Percentiles rank a stretch among this genome's conserved stretches.
These are phyloP conservation scores for Laticauda colubrina DNA, from an alignment of 2,113 vertebrate species.

Conservation along the genomic window DNA sequence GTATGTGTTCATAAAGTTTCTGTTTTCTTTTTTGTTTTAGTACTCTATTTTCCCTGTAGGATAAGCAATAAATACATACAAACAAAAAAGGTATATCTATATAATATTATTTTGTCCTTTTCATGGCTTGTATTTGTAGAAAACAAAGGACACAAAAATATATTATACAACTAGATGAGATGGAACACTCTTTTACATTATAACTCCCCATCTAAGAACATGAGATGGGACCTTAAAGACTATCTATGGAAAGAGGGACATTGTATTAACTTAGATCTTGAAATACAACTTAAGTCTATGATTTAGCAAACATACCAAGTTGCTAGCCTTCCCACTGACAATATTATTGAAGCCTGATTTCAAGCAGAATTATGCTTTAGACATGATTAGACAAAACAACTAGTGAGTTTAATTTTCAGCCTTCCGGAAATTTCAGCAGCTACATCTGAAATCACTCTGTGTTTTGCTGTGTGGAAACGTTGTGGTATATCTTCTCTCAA, in stretches of 20 bases:
- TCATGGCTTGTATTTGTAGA: neutral
- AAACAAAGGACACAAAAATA: neutral
- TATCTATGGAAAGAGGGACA: neutral
- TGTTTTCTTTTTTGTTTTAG: neutral
- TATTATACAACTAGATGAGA: neutral
- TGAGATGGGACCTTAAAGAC: neutral
- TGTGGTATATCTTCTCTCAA: neutral
- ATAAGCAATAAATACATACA: neutral
- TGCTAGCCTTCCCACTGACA: neutral
- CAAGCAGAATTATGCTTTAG: neutral
- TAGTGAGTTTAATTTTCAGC: neutral
- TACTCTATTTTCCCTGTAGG: neutral
- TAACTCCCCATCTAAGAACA: neutral
- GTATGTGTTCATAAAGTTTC: neutral
- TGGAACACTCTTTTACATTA: neutral
- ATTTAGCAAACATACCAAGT: neutral
- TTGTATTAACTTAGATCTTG: neutral
- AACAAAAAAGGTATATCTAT: neutral
- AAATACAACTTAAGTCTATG: neutral
- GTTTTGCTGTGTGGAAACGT: neutral
- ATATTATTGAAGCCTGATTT: neutral
- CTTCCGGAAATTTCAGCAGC: neutral
- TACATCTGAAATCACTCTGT: neutral
- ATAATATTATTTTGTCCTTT: neutral
- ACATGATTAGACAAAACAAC: neutral